Percentiles rank a stretch among this genome's conserved stretches.
Evolutionary conservation across 2,113 vertebrate species (phyloP).

Genomic region (Atractosteus spatula): DNA sequence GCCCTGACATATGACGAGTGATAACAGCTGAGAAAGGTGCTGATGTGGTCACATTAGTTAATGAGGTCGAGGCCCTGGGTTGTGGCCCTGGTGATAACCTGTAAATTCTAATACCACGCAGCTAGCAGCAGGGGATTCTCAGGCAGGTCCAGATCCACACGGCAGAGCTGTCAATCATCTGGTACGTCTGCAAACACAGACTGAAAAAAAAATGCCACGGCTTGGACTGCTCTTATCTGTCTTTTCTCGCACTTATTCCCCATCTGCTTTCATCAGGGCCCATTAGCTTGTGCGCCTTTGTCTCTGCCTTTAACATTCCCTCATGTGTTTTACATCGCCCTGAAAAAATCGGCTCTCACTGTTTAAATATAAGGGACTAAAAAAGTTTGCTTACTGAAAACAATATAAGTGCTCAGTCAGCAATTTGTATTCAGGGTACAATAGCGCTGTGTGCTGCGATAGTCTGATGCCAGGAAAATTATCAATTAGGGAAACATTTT

Average conservation of each 20-base stretch:
- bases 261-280: no score
- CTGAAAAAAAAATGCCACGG: background rate
- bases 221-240: background rate
- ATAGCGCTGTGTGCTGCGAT: background rate
- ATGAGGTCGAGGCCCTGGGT: slow-evolving; percentile 72
- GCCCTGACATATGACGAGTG: slow-evolving; percentile 58
- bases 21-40: slow-evolving; percentile 65
- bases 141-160: slow-evolving; percentile 18
- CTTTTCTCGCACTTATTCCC: no score
- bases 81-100: slow-evolving; percentile 67
- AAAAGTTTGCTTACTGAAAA: background rate
- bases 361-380: background rate
- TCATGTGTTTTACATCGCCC: background rate
- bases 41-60: slow-evolving; percentile 68
- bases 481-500: background rate
- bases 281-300: background rate
- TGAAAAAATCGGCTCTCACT: slow-evolving; percentile 3
- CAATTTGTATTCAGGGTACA: background rate
- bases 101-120: slow-evolving; percentile 54
- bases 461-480: slow-evolving; percentile 7
- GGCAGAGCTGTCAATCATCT: slow-evolving; percentile 38
- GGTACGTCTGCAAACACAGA: slow-evolving; percentile 18
- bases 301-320: background rate
- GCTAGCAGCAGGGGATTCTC: slow-evolving; percentile 50
- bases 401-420: slow-evolving; percentile 1